A percentile compares a stretch with the other conserved stretches of the same genome.
Evolutionary conservation across 2,888 invertebrate genomes (phyloP).

Genomic region (Cerceris ruficornis): DNA sequence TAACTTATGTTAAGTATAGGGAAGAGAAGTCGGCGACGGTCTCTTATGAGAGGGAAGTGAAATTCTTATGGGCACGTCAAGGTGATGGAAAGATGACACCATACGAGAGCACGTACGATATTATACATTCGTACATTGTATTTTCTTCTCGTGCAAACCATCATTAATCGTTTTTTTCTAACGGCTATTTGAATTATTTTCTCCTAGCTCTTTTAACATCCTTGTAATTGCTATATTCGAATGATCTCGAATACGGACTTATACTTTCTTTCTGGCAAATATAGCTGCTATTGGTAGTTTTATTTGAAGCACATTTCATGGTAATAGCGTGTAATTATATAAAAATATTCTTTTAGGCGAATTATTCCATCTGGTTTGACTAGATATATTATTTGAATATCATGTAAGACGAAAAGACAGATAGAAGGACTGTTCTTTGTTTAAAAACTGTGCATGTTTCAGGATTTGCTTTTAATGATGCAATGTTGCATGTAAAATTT

Average conservation of each 20-base stretch:
- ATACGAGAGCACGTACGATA: constrained; percentile 27
- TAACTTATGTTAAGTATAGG: constrained; percentile 75
- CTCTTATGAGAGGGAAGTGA: constrained; percentile 72
- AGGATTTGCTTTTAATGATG: no score
- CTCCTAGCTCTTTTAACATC: background rate
- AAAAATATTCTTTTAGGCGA: no score
- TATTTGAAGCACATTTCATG: no score
- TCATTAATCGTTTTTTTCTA: background rate
- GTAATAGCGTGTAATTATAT: no score
- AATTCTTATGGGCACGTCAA: constrained; percentile 71
- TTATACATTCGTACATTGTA: constrained; percentile 12
- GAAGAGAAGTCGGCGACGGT: constrained; percentile 63
- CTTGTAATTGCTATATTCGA: background rate
- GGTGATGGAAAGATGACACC: constrained; percentile 66
- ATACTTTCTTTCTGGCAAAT: background rate
- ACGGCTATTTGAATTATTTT: background rate
- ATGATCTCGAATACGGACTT: background rate
- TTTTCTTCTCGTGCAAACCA: background rate
- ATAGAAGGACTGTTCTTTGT: no score
- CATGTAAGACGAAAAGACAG: no score
- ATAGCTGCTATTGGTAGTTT: background rate
- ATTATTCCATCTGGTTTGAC: no score
- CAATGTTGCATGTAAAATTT: no score
- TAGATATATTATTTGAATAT: no score
- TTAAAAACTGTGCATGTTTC: no score